Conservation (phyloP, 2,113 vertebrate species). For the Gymnarchus niloticus region DNA sequence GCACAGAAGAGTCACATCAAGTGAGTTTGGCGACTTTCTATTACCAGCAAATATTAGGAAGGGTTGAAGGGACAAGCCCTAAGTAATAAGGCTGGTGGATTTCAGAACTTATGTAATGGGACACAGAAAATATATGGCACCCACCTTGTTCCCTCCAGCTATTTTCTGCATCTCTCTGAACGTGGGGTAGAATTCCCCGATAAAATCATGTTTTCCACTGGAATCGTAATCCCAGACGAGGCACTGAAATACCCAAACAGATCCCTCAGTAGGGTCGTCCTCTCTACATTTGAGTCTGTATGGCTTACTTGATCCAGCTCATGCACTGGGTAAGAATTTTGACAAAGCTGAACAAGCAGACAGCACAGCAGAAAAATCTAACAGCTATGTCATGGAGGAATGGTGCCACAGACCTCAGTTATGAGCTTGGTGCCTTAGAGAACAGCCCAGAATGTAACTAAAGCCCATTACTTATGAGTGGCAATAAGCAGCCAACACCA, state of each 20-base stretch:
- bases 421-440: no score
- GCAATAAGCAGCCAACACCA: neutral
- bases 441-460: neutral
- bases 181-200: slow-evolving; percentile 87
- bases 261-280: neutral
- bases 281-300: neutral
- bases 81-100: neutral
- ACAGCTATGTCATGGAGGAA: no score
- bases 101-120: neutral
- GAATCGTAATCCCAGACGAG: slow-evolving; percentile 93
- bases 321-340: neutral
- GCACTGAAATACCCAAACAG: slow-evolving; percentile 56
- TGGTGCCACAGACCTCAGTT: no score
- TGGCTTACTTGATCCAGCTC: neutral
- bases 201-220: slow-evolving; percentile 90
- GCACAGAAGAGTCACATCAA: neutral
- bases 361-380: neutral
- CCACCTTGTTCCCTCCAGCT: slow-evolving; percentile 79
- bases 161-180: slow-evolving; percentile 89
- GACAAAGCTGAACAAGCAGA: neutral
- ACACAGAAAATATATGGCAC: slow-evolving; percentile 26
- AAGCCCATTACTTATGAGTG: neutral
- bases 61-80: neutral
- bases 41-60: slow-evolving; percentile 6
- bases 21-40: neutral